Percentiles rank a stretch among this genome's conserved stretches.
These are phyloP conservation scores for Enteromius paludinosus DNA, from an alignment of 2,797 vertebrate genomes.

Conservation along the genomic window DNA sequence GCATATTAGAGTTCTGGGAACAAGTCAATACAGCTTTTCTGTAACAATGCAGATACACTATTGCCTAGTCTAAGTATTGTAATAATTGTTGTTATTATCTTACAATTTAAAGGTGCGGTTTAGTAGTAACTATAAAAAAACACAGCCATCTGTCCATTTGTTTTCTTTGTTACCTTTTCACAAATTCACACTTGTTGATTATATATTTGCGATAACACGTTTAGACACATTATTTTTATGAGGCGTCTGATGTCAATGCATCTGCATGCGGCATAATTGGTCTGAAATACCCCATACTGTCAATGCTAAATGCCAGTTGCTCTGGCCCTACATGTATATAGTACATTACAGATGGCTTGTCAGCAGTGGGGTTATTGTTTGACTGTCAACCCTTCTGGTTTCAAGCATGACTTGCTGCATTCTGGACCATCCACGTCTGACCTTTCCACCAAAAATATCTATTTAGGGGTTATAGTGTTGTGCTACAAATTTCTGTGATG, in stretches of 20 bases:
- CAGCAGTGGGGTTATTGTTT: constrained; percentile 34
- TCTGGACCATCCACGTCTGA: constrained; percentile 1
- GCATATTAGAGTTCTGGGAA: constrained; percentile 1
- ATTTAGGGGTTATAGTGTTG: neutral
- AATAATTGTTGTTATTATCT: neutral
- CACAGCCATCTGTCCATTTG: neutral
- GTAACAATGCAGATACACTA: constrained; percentile 2
- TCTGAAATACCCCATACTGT: constrained; percentile 29
- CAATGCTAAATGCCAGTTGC: constrained; percentile 39
- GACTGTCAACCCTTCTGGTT: constrained; percentile 38
- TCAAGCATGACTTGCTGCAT: constrained; percentile 26
- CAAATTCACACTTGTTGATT: neutral
- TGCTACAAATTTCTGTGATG: neutral
- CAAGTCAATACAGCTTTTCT: constrained; percentile 9
- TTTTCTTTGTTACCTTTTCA: constrained; percentile 1
- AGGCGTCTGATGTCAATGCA: neutral
- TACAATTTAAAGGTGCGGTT: neutral
- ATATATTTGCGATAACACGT: neutral
- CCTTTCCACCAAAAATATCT: constrained; percentile 18
- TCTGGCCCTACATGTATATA: constrained; percentile 26
- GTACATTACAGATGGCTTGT: constrained; percentile 44
- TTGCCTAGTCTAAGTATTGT: neutral
- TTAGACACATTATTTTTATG: neutral
- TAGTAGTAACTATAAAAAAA: neutral
- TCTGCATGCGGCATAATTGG: constrained; percentile 27